These are phyloP conservation scores for Caenorhabditis drosophilae DNA, from an alignment of 2,888 invertebrate species.

Conservation along the genomic window DNA sequence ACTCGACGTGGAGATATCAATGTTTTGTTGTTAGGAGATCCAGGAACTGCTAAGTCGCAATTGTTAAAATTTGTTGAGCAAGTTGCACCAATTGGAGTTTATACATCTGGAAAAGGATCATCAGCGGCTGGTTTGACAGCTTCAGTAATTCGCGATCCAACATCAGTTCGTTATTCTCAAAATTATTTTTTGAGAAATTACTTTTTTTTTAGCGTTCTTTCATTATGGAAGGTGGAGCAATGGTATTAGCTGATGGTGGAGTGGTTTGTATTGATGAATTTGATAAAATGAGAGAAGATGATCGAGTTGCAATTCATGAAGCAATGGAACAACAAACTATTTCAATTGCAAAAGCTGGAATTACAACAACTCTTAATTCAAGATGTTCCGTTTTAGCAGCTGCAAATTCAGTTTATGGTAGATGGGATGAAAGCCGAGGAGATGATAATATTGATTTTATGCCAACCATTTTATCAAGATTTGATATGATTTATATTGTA, in stretches of 20 bases:
- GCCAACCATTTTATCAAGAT: slow-evolving; percentile 99
- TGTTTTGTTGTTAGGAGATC: slow-evolving; percentile 90
- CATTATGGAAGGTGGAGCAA: slow-evolving; percentile 81
- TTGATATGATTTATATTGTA: slow-evolving; percentile 99
- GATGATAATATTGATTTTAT: slow-evolving; percentile 80
- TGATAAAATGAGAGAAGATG: slow-evolving; percentile 92
- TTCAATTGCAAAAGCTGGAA: slow-evolving; percentile 98
- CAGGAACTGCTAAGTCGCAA: slow-evolving; percentile 99
- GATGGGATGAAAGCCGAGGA: slow-evolving; percentile 94
- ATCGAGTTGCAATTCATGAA: slow-evolving; percentile 97
- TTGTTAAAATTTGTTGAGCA: slow-evolving; percentile 95
- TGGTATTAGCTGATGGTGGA: slow-evolving; percentile 98
- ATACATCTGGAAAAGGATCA: slow-evolving; percentile 99
- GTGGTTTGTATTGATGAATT: slow-evolving; percentile 97
- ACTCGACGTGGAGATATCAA: slow-evolving; percentile 96
- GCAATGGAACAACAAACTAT: slow-evolving; percentile 99
- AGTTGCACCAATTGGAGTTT: slow-evolving; percentile 72
- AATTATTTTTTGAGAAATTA: not conserved
- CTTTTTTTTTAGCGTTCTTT: slow-evolving; percentile 48
- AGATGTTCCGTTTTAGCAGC: slow-evolving; percentile 98
- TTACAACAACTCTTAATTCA: slow-evolving; percentile 96
- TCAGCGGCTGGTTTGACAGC: slow-evolving; percentile 98
- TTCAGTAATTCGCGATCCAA: slow-evolving; percentile 91
- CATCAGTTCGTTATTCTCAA: slow-evolving; percentile 78
- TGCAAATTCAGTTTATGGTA: slow-evolving; percentile 95